A percentile compares a stretch with the other conserved stretches of the same genome.
phyloP scores from a whole-genome alignment of 2,113 vertebrate species.

The Gopherus flavomarginatus region DNA sequence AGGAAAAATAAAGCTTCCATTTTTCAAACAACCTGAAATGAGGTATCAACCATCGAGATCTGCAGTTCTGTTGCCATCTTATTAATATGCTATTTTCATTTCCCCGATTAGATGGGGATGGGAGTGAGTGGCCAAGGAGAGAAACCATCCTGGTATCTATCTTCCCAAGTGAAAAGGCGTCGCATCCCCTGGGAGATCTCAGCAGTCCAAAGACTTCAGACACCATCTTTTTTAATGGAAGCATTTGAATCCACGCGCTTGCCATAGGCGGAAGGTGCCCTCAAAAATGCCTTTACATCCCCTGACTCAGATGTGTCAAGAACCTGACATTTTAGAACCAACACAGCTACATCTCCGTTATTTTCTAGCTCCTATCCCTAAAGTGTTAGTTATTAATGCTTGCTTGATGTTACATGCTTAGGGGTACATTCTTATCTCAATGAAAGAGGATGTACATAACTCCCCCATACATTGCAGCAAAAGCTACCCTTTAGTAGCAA shows the following conservation, averaged over 20 bases:
- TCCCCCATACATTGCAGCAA: background rate
- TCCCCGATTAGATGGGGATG: background rate
- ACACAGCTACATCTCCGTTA: background rate
- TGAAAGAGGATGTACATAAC: background rate
- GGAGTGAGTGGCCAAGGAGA: background rate
- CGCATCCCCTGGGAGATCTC: fast-evolving
- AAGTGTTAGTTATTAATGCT: fast-evolving
- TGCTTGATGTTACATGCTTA: background rate
- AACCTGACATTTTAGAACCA: background rate
- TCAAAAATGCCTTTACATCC: background rate
- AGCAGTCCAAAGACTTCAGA: background rate
- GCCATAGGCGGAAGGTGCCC: background rate
- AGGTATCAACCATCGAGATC: background rate
- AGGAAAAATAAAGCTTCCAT: constrained; percentile 27
- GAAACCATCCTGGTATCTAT: background rate
- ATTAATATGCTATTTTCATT: constrained; percentile 34
- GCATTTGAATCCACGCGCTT: background rate
- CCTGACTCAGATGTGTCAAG: background rate
- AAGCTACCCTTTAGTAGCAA: constrained; percentile 6
- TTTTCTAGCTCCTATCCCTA: background rate
- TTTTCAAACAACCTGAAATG: background rate
- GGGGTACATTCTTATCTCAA: constrained; percentile 13
- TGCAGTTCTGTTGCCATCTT: constrained; percentile 13
- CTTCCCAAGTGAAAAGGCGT: background rate
- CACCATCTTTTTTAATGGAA: background rate